Conservation (phyloP, 2,113 vertebrate species). For the Egretta garzetta region DNA sequence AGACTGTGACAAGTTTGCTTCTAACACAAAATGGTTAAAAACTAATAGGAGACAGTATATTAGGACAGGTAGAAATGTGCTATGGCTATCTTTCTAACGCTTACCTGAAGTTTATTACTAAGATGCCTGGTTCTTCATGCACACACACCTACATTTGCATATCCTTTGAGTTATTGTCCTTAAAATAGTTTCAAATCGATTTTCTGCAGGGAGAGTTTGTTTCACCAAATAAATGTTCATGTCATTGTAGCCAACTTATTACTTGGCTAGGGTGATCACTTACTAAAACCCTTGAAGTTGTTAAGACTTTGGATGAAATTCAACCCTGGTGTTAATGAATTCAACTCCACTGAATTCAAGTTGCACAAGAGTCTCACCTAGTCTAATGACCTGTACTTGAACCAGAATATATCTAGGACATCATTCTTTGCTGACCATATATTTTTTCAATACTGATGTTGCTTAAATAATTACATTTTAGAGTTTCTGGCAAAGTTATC, state of each 20-base stretch:
- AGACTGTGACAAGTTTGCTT: background rate
- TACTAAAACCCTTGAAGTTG: background rate
- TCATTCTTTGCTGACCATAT: slow-evolving; percentile 15
- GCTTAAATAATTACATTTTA: slow-evolving; percentile 14
- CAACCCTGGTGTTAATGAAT: slow-evolving; percentile 45
- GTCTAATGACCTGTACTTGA: slow-evolving; percentile 25
- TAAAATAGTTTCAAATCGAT: background rate
- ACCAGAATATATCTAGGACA: background rate
- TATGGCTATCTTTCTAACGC: background rate
- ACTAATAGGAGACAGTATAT: background rate
- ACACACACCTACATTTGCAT: background rate
- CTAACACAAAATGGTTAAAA: background rate
- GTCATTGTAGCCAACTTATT: background rate
- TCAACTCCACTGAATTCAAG: slow-evolving; percentile 2
- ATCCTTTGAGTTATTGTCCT: background rate
- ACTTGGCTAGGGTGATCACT: slow-evolving; percentile 12
- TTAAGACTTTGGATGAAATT: slow-evolving; percentile 35
- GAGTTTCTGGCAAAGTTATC: slow-evolving; percentile 27
- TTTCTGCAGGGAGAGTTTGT: background rate
- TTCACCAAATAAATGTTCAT: slow-evolving; percentile 7
- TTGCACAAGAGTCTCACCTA: background rate
- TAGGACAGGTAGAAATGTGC: background rate
- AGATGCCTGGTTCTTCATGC: background rate
- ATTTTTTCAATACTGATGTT: slow-evolving; percentile 1
- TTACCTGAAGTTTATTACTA: background rate